Evolutionary conservation across 2,113 vertebrate species (phyloP), one percentile per base, ranked within the genome.

Genomic region (Austrofundulus limnaeus): DNA sequence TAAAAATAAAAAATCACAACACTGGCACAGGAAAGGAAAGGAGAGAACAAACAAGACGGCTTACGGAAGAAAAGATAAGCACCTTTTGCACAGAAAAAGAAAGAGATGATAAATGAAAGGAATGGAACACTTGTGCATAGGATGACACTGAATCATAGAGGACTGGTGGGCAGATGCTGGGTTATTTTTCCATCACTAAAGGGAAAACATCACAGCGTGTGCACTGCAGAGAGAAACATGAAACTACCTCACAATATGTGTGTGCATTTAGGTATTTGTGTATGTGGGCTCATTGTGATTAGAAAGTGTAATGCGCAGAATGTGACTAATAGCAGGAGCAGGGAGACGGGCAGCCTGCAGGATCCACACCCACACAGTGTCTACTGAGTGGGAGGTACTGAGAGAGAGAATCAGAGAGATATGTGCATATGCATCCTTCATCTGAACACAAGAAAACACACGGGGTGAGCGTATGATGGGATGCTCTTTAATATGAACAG

Each of bases 341-440:
- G 61, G 64, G 70, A 84, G 82, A 78, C 59, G 58, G 74, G 75
- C 80, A 72, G 82, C 75, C 85, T 79, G 82, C 78, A 86, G 81
- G 80, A 87, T 81, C 50, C 75, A 78, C 82, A 66, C 84, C 85
- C 84, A 85, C 88, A 58, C 70, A 46, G 69, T 55, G 79, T 83
- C 81, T 84, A 82, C 25, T 80, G 82, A 79, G 88, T 78, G 77
- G 84, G 87, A 69, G 82, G 82, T n/a, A 81, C 65, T 55, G 82
- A 79, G 73, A 86, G 72, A 76, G 71, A 77, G 65, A 74, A 51
- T 17, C 65, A 73, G 51, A 82, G 72, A 77, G 61, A 75, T 68
- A 25, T 9, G 34, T 16, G 25, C 16, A 42, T 51, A 59, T 56
- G 42, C 38, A 25, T 21, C 11, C 25, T 41, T 23, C 0, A 60